Percentiles rank a stretch among this genome's conserved stretches.
phyloP scores from a whole-genome alignment of 2,888 invertebrate genomes.

The Cryptocheilus praepositus region DNA sequence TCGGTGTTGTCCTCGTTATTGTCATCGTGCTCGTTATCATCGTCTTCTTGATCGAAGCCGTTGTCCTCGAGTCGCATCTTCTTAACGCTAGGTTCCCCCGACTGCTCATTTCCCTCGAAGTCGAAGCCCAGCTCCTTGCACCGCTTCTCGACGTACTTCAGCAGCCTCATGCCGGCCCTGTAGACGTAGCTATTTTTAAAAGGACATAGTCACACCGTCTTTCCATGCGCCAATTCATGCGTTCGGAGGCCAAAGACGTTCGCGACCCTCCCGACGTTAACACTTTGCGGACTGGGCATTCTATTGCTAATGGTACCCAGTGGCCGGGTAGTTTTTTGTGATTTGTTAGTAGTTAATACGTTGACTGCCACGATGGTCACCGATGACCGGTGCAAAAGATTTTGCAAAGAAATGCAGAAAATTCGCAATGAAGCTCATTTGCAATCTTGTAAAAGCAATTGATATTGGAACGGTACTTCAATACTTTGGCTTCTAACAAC shows the following conservation, averaged over 20 bases:
- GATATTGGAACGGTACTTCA: no score
- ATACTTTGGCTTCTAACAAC: no score
- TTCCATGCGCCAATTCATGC: conserved; percentile 33
- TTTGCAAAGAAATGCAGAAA: no score
- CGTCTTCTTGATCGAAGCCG: conserved; percentile 70
- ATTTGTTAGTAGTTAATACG: no score
- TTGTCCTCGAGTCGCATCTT: conserved; percentile 59
- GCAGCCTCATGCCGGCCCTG: conserved; percentile 85
- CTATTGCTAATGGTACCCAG: no score
- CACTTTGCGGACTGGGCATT: no score
- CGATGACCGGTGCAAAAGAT: no score
- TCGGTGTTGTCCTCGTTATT: conserved; percentile 19
- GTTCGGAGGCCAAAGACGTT: conserved; percentile 74
- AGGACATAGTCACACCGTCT: conserved; percentile 40
- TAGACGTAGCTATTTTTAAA: conserved; percentile 72
- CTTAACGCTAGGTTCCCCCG: conserved; percentile 70
- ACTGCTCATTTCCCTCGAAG: conserved; percentile 65
- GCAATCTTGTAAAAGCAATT: no score
- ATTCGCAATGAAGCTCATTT: no score
- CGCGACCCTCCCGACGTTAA: not conserved
- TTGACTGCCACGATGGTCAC: no score
- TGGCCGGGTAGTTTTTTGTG: no score
- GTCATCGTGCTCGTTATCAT: conserved; percentile 68
- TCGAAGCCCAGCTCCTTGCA: conserved; percentile 82
- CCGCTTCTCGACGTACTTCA: conserved; percentile 83